Percentiles rank a stretch among this genome's conserved stretches.
phyloP scores from a whole-genome alignment of 2,888 invertebrate species.

The Eurytoma adleriae region DNA sequence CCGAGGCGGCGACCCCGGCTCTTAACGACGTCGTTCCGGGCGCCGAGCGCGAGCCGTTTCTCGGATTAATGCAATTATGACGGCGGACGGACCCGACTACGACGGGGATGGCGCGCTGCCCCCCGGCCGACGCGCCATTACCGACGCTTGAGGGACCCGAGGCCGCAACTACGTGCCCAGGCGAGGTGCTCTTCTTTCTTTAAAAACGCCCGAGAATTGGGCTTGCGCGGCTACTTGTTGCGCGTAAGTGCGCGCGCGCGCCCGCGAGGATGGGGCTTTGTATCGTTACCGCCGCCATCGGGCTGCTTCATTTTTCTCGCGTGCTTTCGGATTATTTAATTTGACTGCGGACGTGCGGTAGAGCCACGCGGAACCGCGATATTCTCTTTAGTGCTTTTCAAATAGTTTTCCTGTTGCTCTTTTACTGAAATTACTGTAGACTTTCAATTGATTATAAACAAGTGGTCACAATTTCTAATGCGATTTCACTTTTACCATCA shows the following conservation, averaged over 20 bases:
- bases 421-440: too few relatives aligned
- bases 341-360: too few relatives aligned
- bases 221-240: constrained; percentile 41
- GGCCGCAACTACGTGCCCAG: neutral
- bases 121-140: too few relatives aligned
- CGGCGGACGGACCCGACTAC: constrained; percentile 51
- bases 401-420: too few relatives aligned
- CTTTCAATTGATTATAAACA: too few relatives aligned
- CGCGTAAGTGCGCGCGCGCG: neutral
- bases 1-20: constrained; percentile 36
- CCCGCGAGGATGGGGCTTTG: constrained; percentile 11
- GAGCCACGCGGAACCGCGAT: too few relatives aligned
- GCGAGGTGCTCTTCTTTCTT: constrained; percentile 37
- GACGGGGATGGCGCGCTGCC: neutral
- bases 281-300: neutral
- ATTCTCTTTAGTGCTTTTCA: too few relatives aligned
- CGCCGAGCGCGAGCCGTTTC: constrained; percentile 57
- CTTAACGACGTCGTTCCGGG: constrained; percentile 62
- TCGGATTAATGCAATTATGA: constrained; percentile 66
- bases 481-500: too few relatives aligned
- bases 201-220: constrained; percentile 16
- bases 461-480: too few relatives aligned
- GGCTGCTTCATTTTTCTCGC: neutral
- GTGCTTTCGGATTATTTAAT: too few relatives aligned
- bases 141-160: too few relatives aligned